These are phyloP conservation scores for Jacana jacana DNA, from an alignment of 2,113 vertebrate genomes.

Conservation along the genomic window DNA sequence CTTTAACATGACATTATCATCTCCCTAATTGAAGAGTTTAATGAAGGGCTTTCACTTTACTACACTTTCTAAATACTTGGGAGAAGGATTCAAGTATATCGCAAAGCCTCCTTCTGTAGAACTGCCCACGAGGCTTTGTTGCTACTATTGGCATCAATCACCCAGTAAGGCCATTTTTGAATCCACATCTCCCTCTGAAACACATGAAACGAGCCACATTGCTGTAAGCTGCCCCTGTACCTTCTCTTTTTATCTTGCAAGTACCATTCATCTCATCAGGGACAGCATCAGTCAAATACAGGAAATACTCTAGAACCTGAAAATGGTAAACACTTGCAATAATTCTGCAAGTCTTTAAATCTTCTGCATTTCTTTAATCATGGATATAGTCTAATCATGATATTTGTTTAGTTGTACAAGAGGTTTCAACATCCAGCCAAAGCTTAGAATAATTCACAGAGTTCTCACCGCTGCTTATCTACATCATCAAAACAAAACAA, in stretches of 20 bases:
- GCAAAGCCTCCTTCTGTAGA: background rate
- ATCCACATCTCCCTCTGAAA: background rate
- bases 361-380: background rate
- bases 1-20: background rate
- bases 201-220: accelerated
- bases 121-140: background rate
- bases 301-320: background rate
- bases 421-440: background rate
- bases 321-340: background rate
- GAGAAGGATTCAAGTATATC: background rate
- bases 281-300: background rate
- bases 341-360: background rate
- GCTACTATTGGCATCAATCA: background rate
- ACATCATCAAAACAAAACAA: background rate
- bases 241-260: background rate
- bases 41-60: background rate
- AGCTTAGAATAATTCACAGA: background rate
- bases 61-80: background rate
- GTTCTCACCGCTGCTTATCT: constrained; percentile 47
- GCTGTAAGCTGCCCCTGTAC: background rate
- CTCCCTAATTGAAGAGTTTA: background rate
- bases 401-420: background rate
- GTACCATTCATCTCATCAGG: background rate
- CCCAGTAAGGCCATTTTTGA: background rate
- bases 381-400: accelerated